Evolutionary conservation across 1,140 invertebrate genomes (phyloP), one percentile per base, ranked within the genome.

Genomic region (Scylla paramamosain): DNA sequence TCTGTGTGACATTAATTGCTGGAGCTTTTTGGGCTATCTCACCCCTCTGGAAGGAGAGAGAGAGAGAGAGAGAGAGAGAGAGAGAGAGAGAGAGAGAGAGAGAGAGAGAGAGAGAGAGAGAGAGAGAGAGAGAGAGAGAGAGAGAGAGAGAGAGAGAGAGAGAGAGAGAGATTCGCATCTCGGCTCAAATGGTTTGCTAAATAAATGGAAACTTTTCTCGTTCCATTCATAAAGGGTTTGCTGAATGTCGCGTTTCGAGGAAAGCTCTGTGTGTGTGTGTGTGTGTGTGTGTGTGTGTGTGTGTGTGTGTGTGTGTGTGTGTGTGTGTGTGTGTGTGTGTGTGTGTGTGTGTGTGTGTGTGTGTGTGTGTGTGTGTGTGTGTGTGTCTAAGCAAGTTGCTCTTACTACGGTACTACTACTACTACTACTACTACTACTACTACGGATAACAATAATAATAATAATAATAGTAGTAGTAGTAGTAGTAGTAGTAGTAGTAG

Each of bases 141-240:
- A 77, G 67, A 77, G 67, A 77, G 67, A 77, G 67, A 77, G 67
- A 77, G 67, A 77, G 67, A 77, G 67, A 77, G 67, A 77, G 67
- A 77, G 67, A 77, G n/a, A 77, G 67, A 59, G 67, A 77, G n/a
- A 77, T n/a, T 77, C 67, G 67, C 67, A 77, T 77, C 25, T n/a
- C 67, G 16, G 20, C 67, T n/a, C 67, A 77, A 77, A 77, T 77
- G 67, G 67, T 77, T 77, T n/a, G n/a, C 67, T 77, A 77, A 77
- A 77, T 77, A 77, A 77, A 77, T 77, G 67, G n/a, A 77, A 77
- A 77, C 67, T 77, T 77, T 77, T 77, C 67, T 77, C 67, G 67
- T 77, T 77, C 12, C 20, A 20, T 77, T n/a, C 67, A 77, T 77
- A 77, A 77, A 77, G 67, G 67, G 67, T 77, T 77, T n/a, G 20